Conservation (phyloP, 64 coral and sea anemone species). For the Platygyra sinensis region DNA sequence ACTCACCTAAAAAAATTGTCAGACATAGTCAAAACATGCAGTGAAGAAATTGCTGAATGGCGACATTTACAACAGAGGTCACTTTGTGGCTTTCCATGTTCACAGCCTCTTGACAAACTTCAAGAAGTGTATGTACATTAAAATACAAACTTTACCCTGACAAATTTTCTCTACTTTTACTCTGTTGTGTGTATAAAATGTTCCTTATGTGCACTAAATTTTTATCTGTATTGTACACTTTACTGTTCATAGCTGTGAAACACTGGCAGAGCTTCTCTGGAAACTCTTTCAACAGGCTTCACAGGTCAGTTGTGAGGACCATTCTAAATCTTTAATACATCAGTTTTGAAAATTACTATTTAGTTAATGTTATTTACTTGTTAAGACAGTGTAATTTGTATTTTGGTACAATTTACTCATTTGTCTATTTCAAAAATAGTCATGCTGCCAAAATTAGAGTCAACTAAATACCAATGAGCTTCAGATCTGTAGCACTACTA, state of each 20-base stretch:
- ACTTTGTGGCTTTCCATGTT: conserved; percentile 37
- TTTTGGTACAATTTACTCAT: too few relatives aligned
- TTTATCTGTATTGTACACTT: background rate
- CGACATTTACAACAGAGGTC: conserved; percentile 39
- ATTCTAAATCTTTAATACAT: background rate
- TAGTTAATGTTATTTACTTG: too few relatives aligned
- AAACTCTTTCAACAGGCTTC: conserved; percentile 63
- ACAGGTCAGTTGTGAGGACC: background rate
- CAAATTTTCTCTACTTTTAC: too few relatives aligned
- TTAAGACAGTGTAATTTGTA: too few relatives aligned
- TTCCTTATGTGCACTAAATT: too few relatives aligned
- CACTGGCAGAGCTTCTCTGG: conserved; percentile 54
- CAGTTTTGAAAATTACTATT: background rate
- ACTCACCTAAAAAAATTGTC: conserved; percentile 34
- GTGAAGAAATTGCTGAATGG: conserved; percentile 51
- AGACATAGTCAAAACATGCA: conserved; percentile 13
- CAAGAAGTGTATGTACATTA: conserved; percentile 49
- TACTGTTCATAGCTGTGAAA: conserved; percentile 53
- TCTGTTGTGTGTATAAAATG: too few relatives aligned
- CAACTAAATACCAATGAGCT: too few relatives aligned
- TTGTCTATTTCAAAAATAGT: too few relatives aligned
- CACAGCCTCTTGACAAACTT: conserved; percentile 51
- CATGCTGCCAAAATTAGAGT: too few relatives aligned
- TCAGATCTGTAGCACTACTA: too few relatives aligned
- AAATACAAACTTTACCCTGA: too few relatives aligned